phyloP scores from a whole-genome alignment of 2,113 vertebrate genomes.

The Elgaria multicarinata region DNA sequence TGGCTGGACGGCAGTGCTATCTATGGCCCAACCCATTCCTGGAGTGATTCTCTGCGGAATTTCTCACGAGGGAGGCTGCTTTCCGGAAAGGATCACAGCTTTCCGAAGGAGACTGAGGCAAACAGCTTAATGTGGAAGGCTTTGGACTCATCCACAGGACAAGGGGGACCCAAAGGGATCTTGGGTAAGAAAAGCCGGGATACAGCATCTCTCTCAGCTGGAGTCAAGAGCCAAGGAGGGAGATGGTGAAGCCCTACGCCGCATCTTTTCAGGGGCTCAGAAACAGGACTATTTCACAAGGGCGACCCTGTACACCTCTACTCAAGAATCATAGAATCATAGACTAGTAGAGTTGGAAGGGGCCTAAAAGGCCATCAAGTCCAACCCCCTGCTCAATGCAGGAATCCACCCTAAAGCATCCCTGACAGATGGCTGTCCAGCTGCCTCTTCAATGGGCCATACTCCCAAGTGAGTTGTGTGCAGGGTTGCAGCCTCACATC shows the following conservation, averaged over 20 bases:
- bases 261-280: too few relatives aligned
- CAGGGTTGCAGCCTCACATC: too few relatives aligned
- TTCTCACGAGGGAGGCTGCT: constrained; percentile 85
- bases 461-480: too few relatives aligned
- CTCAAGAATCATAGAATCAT: too few relatives aligned
- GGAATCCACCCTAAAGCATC: too few relatives aligned
- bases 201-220: neutral
- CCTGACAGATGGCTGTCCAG: too few relatives aligned
- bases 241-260: neutral
- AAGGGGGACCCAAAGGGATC: constrained; percentile 74
- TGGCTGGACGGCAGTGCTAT: constrained; percentile 98
- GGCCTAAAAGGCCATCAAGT: too few relatives aligned
- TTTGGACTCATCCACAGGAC: constrained; percentile 82
- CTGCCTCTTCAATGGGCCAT: too few relatives aligned
- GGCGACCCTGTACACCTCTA: too few relatives aligned
- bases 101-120: constrained; percentile 75
- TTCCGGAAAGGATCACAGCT: constrained; percentile 64
- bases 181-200: constrained; percentile 73
- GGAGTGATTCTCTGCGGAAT: constrained; percentile 89
- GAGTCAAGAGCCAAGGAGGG: neutral
- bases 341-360: too few relatives aligned
- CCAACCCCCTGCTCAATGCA: too few relatives aligned
- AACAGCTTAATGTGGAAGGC: constrained; percentile 86
- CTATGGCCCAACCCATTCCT: constrained; percentile 90
- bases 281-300: too few relatives aligned